Evolutionary conservation across 2,888 invertebrate genomes (phyloP), one percentile per base, ranked within the genome.

Genomic region (Pollenia angustigena): DNA sequence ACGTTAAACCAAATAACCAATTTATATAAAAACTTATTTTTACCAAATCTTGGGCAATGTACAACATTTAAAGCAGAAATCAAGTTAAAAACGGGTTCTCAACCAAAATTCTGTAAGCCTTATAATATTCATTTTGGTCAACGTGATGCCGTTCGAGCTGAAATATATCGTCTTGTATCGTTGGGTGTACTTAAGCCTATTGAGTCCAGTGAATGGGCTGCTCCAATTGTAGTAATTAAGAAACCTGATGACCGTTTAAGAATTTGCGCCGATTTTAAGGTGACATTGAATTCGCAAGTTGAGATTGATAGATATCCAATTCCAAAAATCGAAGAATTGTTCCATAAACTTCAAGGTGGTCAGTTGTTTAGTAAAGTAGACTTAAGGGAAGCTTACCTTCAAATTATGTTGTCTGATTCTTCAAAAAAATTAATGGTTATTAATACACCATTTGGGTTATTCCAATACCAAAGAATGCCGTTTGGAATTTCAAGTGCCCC

Each of bases 381-480:
- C 11, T 56, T 56, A 56, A 56, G 56, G 11, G 32, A 56, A 11
- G 56, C 56, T 32, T 56, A 56, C 8, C 56, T 56, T 16, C 54
- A 54, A 16, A 54, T 54, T 54, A 16, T 16, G 3, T 54, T 54
- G 10, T 16, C 54, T 16, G 54, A 54, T 16, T 54, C 54, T 4
- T 16, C 18, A 8, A 54, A n/a, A 54, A 54, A 54, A 8, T 2
- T 54, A 7, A 54, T 54, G 54, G 54, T 54, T n/a, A 18, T 18
- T 3, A 54, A 54, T 54, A 54, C 16, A 6, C 7, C 54, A 16
- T 18, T 46, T 11, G 46, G 46, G 46, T 60, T 85, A 48, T 82
- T 42, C 16, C 64, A 42, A 42, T 52, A n/a, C n/a, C 69, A 69
- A 52, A 50, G 50, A 68, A 52, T 68, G 66, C 79, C 83, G n/a